Evolutionary conservation across 2,797 vertebrate genomes (phyloP).

Genomic region (Schizothorax lantsangensis): DNA sequence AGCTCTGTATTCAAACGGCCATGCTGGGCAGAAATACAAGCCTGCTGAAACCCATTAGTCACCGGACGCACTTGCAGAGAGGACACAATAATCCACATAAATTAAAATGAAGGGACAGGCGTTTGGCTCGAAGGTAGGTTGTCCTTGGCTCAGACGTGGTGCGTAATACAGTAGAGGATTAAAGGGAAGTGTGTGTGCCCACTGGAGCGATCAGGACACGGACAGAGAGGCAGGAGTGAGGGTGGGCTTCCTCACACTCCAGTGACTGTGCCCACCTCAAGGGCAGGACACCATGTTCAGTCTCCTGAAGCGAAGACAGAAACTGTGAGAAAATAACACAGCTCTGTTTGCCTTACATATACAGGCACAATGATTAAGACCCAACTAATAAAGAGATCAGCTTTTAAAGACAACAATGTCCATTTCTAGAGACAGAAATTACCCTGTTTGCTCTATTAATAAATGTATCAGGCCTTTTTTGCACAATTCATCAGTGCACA

Average conservation of each 20-base stretch:
- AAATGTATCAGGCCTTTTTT: background rate
- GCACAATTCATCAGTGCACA: background rate
- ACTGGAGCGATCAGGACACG: conserved; percentile 1
- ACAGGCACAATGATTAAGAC: background rate
- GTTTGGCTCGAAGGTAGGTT: conserved; percentile 44
- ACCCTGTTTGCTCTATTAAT: background rate
- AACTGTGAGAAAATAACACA: conserved; percentile 17
- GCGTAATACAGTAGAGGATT: conserved; percentile 29
- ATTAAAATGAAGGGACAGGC: conserved; percentile 48
- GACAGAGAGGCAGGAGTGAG: conserved; percentile 9
- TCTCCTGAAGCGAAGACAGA: conserved; percentile 15
- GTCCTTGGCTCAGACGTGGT: conserved; percentile 38
- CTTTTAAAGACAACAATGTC: conserved; percentile 12
- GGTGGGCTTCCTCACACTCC: conserved; percentile 19
- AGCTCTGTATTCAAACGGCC: conserved; percentile 26
- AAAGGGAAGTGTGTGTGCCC: conserved; percentile 31
- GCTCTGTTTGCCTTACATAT: background rate
- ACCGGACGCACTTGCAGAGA: conserved; percentile 55
- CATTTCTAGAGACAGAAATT: background rate
- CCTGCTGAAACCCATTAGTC: conserved; percentile 69
- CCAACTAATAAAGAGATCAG: background rate
- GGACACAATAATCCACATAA: conserved; percentile 48
- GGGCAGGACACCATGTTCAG: conserved; percentile 37
- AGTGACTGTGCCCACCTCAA: conserved; percentile 42
- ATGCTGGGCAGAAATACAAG: conserved; percentile 44